Conservation (phyloP, 2,888 invertebrate species). For the Sphaerophoria rueppellii region DNA sequence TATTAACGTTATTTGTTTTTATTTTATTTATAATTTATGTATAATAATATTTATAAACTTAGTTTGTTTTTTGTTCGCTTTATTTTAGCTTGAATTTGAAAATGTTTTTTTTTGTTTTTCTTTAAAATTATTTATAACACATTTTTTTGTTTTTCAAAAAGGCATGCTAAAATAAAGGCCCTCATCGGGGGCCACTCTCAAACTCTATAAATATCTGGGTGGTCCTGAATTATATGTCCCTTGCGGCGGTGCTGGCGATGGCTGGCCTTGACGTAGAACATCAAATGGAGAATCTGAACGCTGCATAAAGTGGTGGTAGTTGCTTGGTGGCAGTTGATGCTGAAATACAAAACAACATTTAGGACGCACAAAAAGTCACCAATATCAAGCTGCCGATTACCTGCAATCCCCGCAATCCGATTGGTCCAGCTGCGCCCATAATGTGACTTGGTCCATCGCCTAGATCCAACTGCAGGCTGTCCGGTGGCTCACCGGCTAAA, state of each 20-base stretch:
- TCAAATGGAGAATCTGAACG: slow-evolving; percentile 82
- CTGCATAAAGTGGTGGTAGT: slow-evolving; percentile 81
- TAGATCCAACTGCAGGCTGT: slow-evolving; percentile 87
- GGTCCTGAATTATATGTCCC: slow-evolving; percentile 81
- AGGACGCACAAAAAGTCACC: background rate
- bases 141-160: slow-evolving; percentile 78
- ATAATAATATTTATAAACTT: slow-evolving; percentile 71
- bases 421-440: slow-evolving; percentile 79
- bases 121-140: slow-evolving; percentile 74
- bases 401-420: slow-evolving; percentile 80
- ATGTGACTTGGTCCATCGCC: slow-evolving; percentile 91
- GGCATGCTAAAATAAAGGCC: slow-evolving; percentile 82
- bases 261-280: slow-evolving; percentile 80
- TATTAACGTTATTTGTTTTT: slow-evolving; percentile 61
- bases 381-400: slow-evolving; percentile 69
- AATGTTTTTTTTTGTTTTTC: slow-evolving; percentile 60
- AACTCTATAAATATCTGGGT: slow-evolving; percentile 82
- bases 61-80: slow-evolving; percentile 75
- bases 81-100: slow-evolving; percentile 77
- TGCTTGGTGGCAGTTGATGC: slow-evolving; percentile 81
- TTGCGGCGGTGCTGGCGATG: slow-evolving; percentile 79
- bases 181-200: slow-evolving; percentile 82
- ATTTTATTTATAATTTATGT: slow-evolving; percentile 64
- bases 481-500: slow-evolving; percentile 82
- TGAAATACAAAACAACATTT: slow-evolving; percentile 66